Base-by-base conservation (phyloP, 2,113 vertebrate species). In the Melanerpes aurifrons region DNA sequence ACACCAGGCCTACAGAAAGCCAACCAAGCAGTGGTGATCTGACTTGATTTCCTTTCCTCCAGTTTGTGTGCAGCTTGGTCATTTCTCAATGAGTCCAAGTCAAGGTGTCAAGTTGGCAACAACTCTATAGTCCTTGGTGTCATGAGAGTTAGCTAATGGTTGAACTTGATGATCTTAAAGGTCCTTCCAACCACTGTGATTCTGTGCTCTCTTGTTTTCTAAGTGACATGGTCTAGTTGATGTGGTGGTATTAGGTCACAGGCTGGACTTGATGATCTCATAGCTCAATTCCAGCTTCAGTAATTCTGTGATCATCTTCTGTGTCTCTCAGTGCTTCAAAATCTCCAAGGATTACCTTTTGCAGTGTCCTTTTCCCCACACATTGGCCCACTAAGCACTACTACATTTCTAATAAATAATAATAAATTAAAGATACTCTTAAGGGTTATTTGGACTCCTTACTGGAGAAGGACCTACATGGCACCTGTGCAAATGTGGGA, bases 331-430 rank as follows among this genome's bases (percentile, higher is more conserved):
- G 35, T 11, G n/a, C 31, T 80, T 69, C 61, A 91, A 74, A 29
- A n/a, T 72, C 31, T 64, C 58, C 50, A 37, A 29, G 32, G 61
- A n/a, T 8, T 74, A 37, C 15, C 5, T 45, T 87, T 76, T 75
- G 31, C 66, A 72, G 25, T 35, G 69, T 82, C 56, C 28, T 82
- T 87, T 82, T 94, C 24, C 24, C 12, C 3, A 62, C 16, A 7
- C 53, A 16, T 0, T 53, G 29, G 50, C 45, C 58, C 17, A 8
- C 50, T 79, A 83, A 78, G 40, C 35, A 18, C 56, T 91, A 22
- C 19, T 72, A 13, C n/a, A 69, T 61, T 72, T 35, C 92, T 96
- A 95, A 96, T 95, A 96, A 96, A 96, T 96, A 96, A 78, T 29
- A 96, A 96, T 96, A 96, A 96, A 88, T 96, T 96, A 95, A 62